Base-by-base conservation (phyloP, 1,140 invertebrate species). In the Tetraneura akinire region DNA sequence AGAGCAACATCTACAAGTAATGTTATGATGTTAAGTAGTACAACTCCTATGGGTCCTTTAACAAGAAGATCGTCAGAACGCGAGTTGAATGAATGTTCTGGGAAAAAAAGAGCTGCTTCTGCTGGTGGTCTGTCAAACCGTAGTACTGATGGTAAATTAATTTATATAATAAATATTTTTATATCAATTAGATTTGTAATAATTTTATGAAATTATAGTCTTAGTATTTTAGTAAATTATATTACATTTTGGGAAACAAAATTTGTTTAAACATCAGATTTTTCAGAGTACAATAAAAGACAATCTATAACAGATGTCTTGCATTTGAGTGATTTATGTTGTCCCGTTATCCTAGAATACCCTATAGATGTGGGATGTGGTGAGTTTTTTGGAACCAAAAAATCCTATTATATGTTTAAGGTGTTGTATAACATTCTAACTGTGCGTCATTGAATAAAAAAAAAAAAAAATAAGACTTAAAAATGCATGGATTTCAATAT, bases 1-100 rank as follows among this genome's bases (percentile, higher is more conserved):
- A 91, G 93, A 85, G 93, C 93, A 80, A 94, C 93, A 84, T 95
- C 93, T 82, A 94, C 93, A 81, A 93, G 92, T 82, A 95, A 95
- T 87, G 93, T 95, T 80, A 88, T 88, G 89, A 83, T 84, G 80
- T 84, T 84, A 73, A 83, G 84, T n/a, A 84, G 83, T 78, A 89
- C 90, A 68, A 89, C 90, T 84, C 66, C 71, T 37, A 76, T 81
- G 42, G 83, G 83, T 9, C 91, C 91, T 82, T 88, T 94, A 82
- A 92, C 92, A 74, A 91, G 93, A 87, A 89, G 92, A 84, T 92
- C 92, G 82, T 94, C 92, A 60, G 93, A 94, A 85, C 88, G 93
- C 57, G 93, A 94, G 84, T 87, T 94, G 80, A 89, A 90, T 82
- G 91, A 92, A 82, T 91, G 91, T 83, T 80, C 64, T 32, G 92